Evolutionary conservation across 2,888 invertebrate species (phyloP), one percentile per base, ranked within the genome.

Genomic region (Drosophila nigricruria): DNA sequence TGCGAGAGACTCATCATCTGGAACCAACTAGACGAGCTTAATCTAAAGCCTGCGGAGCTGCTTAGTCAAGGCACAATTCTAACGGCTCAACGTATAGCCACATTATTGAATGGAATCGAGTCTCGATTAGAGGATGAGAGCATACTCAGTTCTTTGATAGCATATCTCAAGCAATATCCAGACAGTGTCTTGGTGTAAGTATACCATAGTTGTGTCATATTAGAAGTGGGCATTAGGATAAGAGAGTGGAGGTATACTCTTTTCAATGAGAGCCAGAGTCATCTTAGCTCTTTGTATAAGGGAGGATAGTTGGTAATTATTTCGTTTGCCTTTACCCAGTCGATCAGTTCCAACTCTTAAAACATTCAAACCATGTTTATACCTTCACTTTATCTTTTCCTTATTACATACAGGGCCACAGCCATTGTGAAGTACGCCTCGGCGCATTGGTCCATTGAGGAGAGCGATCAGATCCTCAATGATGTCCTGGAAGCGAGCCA

Each of bases 61-160:
- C 32, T 84, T 2, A 67, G 58, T 47, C 71, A 56, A 20, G 84
- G 81, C 8, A 70, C 81, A 0, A 53, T 72, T 8, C 25, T 66
- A 16, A 77, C 82, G 6, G 70, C 78, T 3, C 59, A 61, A 3
- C 57, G 59, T 1, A 43, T 76, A 12, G 57, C 72, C 0, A 36
- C 25, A 0, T 12, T 77, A 23, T 14, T 76, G 14, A 50, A 40
- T 9, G 52, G 57, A 1, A 20, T 54, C 9, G 58, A 54, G 1
- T 1, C 5, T 1, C 49, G 38, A 20, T 12, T 75, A 14, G 30
- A 67, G 49, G 66, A 70, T 54, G 66, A 76, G 25, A 57, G n/a
- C 12, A 59, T 76, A 25, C 3, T 76, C 0, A 67, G 43, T 23
- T 32, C 57, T 0, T 42, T 75, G 5, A 47, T 62, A 49, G 27